Evolutionary conservation across 2,797 vertebrate species (phyloP), one percentile per base, ranked within the genome.

Genomic region (Xiphorhynchus erythropygius): DNA sequence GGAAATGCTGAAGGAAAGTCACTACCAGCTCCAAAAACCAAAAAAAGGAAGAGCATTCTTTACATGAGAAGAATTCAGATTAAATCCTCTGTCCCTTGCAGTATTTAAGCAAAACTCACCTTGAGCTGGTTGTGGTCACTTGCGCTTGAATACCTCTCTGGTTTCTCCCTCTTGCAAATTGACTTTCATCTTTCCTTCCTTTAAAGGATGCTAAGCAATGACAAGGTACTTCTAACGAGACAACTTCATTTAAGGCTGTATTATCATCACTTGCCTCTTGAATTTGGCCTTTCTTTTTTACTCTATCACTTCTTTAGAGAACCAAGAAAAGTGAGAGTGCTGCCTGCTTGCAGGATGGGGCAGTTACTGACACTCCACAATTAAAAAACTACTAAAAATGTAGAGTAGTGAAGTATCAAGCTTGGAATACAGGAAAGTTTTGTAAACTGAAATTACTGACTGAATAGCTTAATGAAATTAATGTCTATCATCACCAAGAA

Each of bases 1-100:
- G 37, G 47, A 95, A 75, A 71, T 28, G 19, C 25, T 81, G 62
- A 65, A 77, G 41, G 21, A 94, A 84, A 74, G 82, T 90, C 76
- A 95, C 49, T 64, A 95, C 55, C 77, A 90, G 57, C 44, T 56
- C 35, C 63, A 62, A 89, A 90, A 41, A 94, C 83, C 47, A 87
- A 93, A 97, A 96, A 93, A 89, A 60, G 71, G 63, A 74, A 76
- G 62, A 57, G 18, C 1, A 2, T 56, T 80, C 19, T 67, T 59
- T 83, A 64, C 12, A 10, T 8, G 8, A 27, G 39, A 80, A 91
- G 60, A 59, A 35, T 74, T 92, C 55, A 69, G 50, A 62, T 47
- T 19, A 82, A 94, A 74, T 46, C 32, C 35, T 65, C 33, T 69
- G 56, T 50, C 33, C 50, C 27, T 78, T 11, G 10, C 11, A n/a